A percentile compares a stretch with the other conserved stretches of the same genome.
Conservation (phyloP, 2,888 invertebrate species). For the Elaeidobius kamerunicus region DNA sequence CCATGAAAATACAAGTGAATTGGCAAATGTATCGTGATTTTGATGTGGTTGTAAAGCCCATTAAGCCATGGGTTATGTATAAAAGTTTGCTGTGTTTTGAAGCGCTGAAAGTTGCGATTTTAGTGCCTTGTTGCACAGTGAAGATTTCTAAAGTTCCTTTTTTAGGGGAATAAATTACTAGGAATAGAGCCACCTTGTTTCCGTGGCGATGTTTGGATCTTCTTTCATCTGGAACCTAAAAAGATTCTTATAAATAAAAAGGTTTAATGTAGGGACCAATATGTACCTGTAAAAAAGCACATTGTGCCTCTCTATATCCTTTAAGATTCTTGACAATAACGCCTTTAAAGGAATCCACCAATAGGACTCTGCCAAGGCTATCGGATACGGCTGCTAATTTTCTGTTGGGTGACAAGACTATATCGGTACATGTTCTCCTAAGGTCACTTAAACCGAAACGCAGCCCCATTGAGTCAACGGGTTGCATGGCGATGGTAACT, state of each 20-base stretch:
- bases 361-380: constrained; percentile 79
- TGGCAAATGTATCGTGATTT: constrained; percentile 57
- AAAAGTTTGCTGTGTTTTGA: constrained; percentile 78
- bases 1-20: constrained; percentile 76
- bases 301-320: constrained; percentile 94
- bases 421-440: constrained; percentile 68
- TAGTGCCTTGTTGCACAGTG: constrained; percentile 83
- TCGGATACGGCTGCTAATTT: constrained; percentile 80
- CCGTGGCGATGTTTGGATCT: constrained; percentile 42
- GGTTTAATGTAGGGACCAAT: too few species aligned
- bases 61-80: constrained; percentile 76
- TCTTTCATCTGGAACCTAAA: constrained; percentile 65
- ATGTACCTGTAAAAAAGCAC: constrained; percentile 89
- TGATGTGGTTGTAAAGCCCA: constrained; percentile 64
- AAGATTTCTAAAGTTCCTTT: constrained; percentile 93
- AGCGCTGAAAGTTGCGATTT: constrained; percentile 88
- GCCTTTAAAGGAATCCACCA: constrained; percentile 80
- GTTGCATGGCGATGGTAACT: constrained; percentile 48
- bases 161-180: constrained; percentile 90
- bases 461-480: constrained; percentile 70
- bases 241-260: neutral
- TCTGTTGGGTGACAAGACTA: constrained; percentile 78
- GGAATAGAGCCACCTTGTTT: constrained; percentile 67
- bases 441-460: constrained; percentile 81
- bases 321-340: constrained; percentile 86